Evolutionary conservation across 1,140 invertebrate genomes (phyloP).

Genomic region (Sitobion miscanthi): DNA sequence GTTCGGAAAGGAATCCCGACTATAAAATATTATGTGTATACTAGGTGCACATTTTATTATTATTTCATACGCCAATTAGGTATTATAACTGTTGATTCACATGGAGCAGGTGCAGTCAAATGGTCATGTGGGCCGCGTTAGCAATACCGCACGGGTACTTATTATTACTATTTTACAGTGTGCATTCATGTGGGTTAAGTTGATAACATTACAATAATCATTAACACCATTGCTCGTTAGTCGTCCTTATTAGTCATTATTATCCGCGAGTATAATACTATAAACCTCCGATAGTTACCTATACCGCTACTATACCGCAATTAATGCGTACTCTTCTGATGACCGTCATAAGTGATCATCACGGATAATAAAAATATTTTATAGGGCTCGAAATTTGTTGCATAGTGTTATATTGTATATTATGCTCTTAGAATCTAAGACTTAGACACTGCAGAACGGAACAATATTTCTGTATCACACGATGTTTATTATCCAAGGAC

Average conservation of each 20-base stretch:
- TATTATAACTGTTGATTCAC: slow-evolving; percentile 4
- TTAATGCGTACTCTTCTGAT: no score
- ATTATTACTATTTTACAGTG: neutral
- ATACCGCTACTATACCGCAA: no score
- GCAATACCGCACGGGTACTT: neutral
- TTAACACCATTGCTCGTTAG: neutral
- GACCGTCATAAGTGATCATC: no score
- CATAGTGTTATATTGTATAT: no score
- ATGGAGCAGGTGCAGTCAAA: neutral
- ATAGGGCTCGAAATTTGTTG: no score
- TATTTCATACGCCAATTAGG: neutral
- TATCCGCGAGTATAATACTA: neutral
- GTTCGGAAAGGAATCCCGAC: neutral
- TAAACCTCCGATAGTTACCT: neutral
- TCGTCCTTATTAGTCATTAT: neutral
- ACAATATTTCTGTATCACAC: no score
- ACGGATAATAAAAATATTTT: no score
- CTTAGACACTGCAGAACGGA: no score
- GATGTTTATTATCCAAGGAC: no score
- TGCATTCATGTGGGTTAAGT: neutral
- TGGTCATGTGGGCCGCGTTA: neutral
- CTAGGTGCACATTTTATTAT: neutral
- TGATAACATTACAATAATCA: neutral
- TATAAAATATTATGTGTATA: neutral
- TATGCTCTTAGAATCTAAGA: no score